Base-by-base conservation (phyloP, 2,888 invertebrate genomes). In the Pollenia amentaria region DNA sequence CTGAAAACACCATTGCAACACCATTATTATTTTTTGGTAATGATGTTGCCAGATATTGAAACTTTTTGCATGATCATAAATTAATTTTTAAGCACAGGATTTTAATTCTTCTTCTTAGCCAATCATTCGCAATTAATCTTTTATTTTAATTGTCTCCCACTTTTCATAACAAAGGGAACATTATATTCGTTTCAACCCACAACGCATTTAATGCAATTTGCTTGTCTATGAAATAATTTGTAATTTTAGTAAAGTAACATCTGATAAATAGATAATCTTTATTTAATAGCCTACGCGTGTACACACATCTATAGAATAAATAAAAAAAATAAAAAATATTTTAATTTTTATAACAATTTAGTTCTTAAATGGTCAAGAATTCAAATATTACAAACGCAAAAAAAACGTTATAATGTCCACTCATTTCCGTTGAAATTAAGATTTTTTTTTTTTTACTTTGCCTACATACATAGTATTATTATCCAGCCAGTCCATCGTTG, bases 351-450 rank as follows among this genome's bases (percentile, higher is more conserved):
- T 29, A 29, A 29, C 29, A 29, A 6, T 44, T 44, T 64, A 11
- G 21, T 11, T 21, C 51, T n/a, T 42, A 76, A 76, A 65, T 64
- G 14, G 76, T 42, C 53, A 64, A 42, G 64, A 76, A 53, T 64
- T 64, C 51, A 51, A 51, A 42, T 70, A 70, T 70, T 70, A 18
- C 14, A 42, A 42, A 38, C 4, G 12, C 38, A 29, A 55, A 55
- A 18, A 55, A 21, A 55, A 14, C 21, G 11, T 12, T 38, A 57
- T 3, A 29, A 57, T 57, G 21, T 57, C 57, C 57, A 57, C 42
- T 70, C 53, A 73, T 29, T 60, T 46, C 57, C 57, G 55, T 38
- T 77, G 29, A 77, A 46, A 44, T 55, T 77, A 55, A 55, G 57
- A 48, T 73, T 60, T 53, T 40, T 40, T 40, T 69, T 40, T 11